These are phyloP conservation scores for Malthinus seriepunctatus DNA, from an alignment of 2,888 invertebrate genomes.

Conservation along the genomic window DNA sequence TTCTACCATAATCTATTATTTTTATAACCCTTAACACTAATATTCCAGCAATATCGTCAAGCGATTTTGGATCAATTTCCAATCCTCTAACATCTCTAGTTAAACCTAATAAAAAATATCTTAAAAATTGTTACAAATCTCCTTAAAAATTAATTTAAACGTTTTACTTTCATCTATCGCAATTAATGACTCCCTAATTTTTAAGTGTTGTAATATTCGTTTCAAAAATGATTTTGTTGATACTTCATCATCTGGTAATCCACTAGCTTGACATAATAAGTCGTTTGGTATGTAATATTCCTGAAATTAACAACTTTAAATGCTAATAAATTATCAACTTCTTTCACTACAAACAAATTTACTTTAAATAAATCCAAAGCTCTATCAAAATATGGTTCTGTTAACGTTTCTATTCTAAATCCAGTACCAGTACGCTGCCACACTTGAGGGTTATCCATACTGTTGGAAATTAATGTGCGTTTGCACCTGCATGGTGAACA, in stretches of 20 bases:
- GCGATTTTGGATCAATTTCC: not conserved
- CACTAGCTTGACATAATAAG: conserved; percentile 40
- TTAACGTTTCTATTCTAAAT: conserved; percentile 47
- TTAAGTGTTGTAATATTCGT: conserved; percentile 36
- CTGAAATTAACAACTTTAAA: conserved; percentile 26
- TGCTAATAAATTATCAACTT: no score
- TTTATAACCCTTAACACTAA: conserved; percentile 40
- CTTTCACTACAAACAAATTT: not conserved
- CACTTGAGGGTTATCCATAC: conserved; percentile 35
- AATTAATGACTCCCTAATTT: conserved; percentile 42
- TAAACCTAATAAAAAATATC: not conserved
- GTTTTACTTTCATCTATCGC: conserved; percentile 39
- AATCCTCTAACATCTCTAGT: not conserved
- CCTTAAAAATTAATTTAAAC: not conserved
- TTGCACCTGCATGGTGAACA: no score
- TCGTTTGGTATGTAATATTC: conserved; percentile 38
- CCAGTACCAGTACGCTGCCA: conserved; percentile 46
- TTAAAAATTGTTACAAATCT: no score
- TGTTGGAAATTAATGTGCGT: no score
- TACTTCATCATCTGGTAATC: conserved; percentile 36
- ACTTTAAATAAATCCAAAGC: not conserved
- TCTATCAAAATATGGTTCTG: conserved; percentile 28
- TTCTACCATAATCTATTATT: conserved; percentile 40
- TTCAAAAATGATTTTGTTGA: conserved; percentile 41
- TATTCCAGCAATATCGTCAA: conserved; percentile 38